These are phyloP conservation scores for Heliconius hermathena DNA, from an alignment of 1,140 invertebrate genomes.

Conservation along the genomic window DNA sequence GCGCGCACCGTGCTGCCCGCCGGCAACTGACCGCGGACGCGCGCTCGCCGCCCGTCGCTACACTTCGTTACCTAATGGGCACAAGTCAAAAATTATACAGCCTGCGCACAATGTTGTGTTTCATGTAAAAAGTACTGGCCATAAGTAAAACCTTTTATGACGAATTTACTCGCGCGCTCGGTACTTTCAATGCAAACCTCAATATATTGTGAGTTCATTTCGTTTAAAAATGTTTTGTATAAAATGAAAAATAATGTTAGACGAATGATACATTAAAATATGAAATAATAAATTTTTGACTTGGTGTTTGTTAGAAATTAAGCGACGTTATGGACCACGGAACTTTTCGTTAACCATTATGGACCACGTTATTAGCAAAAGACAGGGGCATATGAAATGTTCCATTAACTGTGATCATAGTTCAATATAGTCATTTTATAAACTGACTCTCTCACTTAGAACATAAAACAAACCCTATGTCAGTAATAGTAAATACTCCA, in stretches of 20 bases:
- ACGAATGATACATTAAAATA: background rate
- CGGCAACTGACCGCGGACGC: slow-evolving; percentile 65
- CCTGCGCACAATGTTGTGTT: background rate
- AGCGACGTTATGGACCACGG: slow-evolving; percentile 1
- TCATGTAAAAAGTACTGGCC: background rate
- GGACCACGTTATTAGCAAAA: slow-evolving; percentile 15
- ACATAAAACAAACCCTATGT: background rate
- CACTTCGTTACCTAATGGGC: background rate
- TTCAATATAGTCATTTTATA: background rate
- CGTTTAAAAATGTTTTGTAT: no score
- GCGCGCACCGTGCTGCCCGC: slow-evolving; percentile 71
- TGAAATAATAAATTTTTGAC: slow-evolving; percentile 1
- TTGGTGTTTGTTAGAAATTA: slow-evolving; percentile 3
- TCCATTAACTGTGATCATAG: slow-evolving; percentile 12
- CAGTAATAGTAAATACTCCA: background rate
- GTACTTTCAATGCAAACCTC: background rate
- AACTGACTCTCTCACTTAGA: background rate
- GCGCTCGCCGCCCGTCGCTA: background rate
- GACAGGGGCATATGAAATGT: slow-evolving; percentile 4
- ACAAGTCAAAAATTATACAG: background rate
- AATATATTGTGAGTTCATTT: no score
- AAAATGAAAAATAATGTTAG: background rate
- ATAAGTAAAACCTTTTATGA: background rate
- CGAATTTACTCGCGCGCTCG: background rate
- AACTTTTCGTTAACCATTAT: slow-evolving; percentile 5